Conservation (phyloP, 2,113 vertebrate species). For the Ailurus styani region DNA sequence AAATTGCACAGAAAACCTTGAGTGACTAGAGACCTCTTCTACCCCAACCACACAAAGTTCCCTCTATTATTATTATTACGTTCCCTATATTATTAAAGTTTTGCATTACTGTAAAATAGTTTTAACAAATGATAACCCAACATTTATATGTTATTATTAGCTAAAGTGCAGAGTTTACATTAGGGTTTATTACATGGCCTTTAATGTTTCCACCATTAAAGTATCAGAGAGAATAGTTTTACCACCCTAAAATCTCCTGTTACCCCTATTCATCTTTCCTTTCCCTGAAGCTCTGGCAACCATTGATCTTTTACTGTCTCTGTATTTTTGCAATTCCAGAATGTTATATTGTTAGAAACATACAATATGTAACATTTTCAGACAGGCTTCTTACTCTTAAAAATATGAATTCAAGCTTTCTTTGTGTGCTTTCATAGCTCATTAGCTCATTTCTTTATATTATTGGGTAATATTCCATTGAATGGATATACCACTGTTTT, state of each 20-base stretch:
- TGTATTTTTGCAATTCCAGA: neutral
- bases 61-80: neutral
- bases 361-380: neutral
- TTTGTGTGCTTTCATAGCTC: neutral
- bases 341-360: neutral
- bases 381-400: neutral
- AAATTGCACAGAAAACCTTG: neutral
- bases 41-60: neutral
- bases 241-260: neutral
- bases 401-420: neutral
- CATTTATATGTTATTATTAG: neutral
- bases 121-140: neutral
- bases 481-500: neutral
- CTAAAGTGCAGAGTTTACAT: neutral
- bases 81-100: neutral
- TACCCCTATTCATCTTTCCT: neutral
- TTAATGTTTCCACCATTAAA: neutral
- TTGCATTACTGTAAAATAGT: neutral
- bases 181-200: neutral
- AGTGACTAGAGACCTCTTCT: neutral
- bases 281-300: accelerated
- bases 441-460: neutral
- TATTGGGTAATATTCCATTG: neutral
- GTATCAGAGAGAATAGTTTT: neutral
- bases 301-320: neutral